Base-by-base conservation (phyloP, 2,797 vertebrate genomes). In the Eremophila alpestris region DNA sequence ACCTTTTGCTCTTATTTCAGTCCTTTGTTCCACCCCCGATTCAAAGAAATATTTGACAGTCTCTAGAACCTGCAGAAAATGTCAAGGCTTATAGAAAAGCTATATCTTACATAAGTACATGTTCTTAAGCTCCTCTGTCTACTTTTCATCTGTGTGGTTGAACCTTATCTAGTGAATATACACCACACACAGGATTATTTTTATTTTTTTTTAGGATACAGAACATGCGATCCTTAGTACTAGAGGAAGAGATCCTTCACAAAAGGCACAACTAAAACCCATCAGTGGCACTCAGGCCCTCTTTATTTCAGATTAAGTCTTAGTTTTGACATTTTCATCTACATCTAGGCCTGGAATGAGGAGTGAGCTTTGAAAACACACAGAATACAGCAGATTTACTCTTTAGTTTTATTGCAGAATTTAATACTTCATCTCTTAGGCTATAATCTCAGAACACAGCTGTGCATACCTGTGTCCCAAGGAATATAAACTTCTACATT, bases 21-120 rank as follows among this genome's bases (percentile, higher is more conserved):
- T 62, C 24, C n/a, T 81, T 51, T 51, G 23, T 65, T 83, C 19
- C 41, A 54, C 6, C 11, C 13, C 48, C 74, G 32, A 73, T 56
- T 67, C 41, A 64, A 83, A 51, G 2, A 51, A 87, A 76, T 15
- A 27, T 12, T 56, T 43, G 24, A 55, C 9, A 56, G 19, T 79
- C 81, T 67, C 71, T 52, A 76, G 71, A 83, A 70, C 27, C 26
- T 73, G 55, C 21, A 76, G 73, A 79, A 79, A 91, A 64, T 16
- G 0, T 36, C 54, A 83, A 76, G 12, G 29, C 10, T 71, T 64
- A 71, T 7, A 67, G 22, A 58, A 76, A 83, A 90, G 10, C 15
- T 71, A 1, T 63, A 84, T 87, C 63, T 71, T n/a, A n/a, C n/a
- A 22, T 7, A 82, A 84, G 24, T 27, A 29, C 5, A 17, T 3